phyloP scores from a whole-genome alignment of 2,797 vertebrate species.

The Tragopan temminckii region DNA sequence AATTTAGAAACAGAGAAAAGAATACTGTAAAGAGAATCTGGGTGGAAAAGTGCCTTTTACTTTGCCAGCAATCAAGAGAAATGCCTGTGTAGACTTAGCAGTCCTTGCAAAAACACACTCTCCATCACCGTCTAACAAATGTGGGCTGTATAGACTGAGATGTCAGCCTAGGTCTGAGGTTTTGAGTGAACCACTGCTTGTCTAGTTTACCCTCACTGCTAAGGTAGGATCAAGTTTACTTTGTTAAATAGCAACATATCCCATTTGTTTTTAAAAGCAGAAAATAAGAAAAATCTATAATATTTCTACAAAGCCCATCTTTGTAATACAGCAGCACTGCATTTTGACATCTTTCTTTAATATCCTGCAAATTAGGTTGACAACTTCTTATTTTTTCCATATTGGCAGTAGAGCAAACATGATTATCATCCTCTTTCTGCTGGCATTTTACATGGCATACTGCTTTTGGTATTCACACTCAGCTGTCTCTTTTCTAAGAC shows the following conservation, averaged over 20 bases:
- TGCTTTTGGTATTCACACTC: background rate
- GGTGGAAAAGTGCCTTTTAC: rapidly evolving
- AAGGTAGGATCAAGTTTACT: background rate
- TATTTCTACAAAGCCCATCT: background rate
- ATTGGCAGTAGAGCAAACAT: background rate
- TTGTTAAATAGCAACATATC: background rate
- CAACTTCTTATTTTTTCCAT: background rate
- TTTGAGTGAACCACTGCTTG: background rate
- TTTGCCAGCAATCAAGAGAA: background rate
- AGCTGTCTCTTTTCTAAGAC: background rate
- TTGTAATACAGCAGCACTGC: background rate
- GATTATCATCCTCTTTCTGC: background rate
- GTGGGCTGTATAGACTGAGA: background rate
- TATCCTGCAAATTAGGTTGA: background rate
- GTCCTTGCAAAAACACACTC: background rate
- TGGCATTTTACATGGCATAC: background rate
- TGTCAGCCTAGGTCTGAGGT: background rate
- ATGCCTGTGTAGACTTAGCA: background rate
- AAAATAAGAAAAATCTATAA: background rate
- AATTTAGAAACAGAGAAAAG: background rate
- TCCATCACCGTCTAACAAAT: rapidly evolving
- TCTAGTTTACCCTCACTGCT: background rate
- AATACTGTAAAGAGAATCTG: background rate
- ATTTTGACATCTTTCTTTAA: background rate
- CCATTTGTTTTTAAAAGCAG: background rate